phyloP scores from a whole-genome alignment of 30 jellyfish, hydroid and myxozoan species.

The Nemopilema nomurai region DNA sequence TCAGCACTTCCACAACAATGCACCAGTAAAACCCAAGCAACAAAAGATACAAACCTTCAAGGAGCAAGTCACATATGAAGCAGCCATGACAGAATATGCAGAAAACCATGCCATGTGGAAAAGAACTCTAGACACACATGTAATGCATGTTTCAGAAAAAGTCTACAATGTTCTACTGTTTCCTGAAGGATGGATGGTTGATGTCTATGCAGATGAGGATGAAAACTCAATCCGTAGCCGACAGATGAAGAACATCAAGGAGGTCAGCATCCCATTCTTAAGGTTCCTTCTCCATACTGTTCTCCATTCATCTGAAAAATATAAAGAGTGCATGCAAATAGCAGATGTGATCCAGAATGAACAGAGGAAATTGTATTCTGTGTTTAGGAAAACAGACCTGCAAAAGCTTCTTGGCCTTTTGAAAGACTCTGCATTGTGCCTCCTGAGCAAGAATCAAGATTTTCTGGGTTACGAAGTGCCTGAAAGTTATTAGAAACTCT shows the following conservation, averaged over 20 bases:
- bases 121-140: constrained; percentile 38
- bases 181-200: constrained; percentile 97
- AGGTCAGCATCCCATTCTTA: constrained; percentile 77
- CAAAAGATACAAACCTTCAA: constrained; percentile 58
- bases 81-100: constrained; percentile 67
- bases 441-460: constrained; percentile 63
- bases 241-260: constrained; percentile 69
- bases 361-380: constrained; percentile 57
- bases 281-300: constrained; percentile 77
- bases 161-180: constrained; percentile 82
- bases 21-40: constrained; percentile 81
- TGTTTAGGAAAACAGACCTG: constrained; percentile 70
- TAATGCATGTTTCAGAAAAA: constrained; percentile 66
- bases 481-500: constrained; percentile 4
- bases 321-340: constrained; percentile 76
- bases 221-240: constrained; percentile 38
- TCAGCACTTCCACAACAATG: constrained; percentile 76
- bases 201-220: constrained; percentile 16
- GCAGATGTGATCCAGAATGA: constrained; percentile 79
- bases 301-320: constrained; percentile 62
- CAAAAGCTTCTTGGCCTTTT: constrained; percentile 65
- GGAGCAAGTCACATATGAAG: constrained; percentile 84
- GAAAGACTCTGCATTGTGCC: constrained; percentile 70
- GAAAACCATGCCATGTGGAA: constrained; percentile 46
- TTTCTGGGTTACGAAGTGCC: constrained; percentile 60